Evolutionary conservation across 2,797 vertebrate species (phyloP).

Genomic region (Nasua narica): DNA sequence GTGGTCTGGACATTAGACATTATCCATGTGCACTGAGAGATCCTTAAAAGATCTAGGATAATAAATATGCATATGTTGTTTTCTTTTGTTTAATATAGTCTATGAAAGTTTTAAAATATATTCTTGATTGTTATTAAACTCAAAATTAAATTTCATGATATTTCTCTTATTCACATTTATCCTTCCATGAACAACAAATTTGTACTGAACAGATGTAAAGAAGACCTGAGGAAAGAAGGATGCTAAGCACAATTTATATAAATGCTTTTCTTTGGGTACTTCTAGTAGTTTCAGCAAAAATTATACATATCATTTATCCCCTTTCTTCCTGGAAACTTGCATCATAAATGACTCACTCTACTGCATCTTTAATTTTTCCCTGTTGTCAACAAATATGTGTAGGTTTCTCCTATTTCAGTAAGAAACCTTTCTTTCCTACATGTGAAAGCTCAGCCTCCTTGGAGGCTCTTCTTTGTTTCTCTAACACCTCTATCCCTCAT

Average conservation of each 20-base stretch:
- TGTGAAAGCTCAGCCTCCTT: background rate
- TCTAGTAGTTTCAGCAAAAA: background rate
- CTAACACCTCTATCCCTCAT: background rate
- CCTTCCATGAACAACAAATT: background rate
- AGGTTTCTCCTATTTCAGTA: background rate
- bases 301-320: background rate
- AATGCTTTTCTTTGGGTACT: background rate
- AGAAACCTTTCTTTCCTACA: background rate
- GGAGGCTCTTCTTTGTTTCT: background rate
- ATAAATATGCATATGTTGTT: background rate
- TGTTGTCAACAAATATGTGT: background rate
- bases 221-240: background rate
- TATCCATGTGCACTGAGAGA: background rate
- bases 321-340: background rate
- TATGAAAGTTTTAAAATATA: background rate
- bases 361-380: background rate
- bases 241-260: background rate
- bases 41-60: background rate
- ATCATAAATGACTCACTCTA: background rate
- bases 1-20: background rate
- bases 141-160: background rate
- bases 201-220: background rate
- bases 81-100: background rate
- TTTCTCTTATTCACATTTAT: background rate
- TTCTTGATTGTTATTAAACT: background rate